Conservation (phyloP, 30 jellyfish, hydroid and myxozoan genomes). For the Hydractinia echinata region DNA sequence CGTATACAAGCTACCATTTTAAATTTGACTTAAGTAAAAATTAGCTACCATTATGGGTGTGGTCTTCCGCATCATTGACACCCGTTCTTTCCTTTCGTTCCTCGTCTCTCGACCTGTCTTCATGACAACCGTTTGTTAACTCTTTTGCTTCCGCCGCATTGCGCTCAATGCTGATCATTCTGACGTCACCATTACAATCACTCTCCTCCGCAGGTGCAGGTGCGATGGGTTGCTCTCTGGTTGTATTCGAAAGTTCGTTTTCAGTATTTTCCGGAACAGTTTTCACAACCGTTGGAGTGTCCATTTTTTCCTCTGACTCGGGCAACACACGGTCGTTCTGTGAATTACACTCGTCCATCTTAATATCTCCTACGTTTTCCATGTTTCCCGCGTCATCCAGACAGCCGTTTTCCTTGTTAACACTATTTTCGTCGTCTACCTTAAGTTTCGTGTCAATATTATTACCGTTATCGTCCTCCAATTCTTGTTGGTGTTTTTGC, state of each 20-base stretch:
- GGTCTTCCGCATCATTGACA: neutral
- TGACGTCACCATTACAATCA: neutral
- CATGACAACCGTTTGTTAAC: neutral
- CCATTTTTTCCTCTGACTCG: conserved; percentile 17
- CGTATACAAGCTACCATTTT: neutral
- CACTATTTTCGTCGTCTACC: conserved; percentile 12
- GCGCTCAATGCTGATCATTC: conserved; percentile 25
- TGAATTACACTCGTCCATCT: conserved; percentile 9
- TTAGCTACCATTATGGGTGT: neutral
- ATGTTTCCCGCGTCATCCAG: neutral
- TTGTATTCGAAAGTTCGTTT: conserved; percentile 6
- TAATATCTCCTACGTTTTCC: neutral
- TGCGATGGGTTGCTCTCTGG: conserved; percentile 6
- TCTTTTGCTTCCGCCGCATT: conserved; percentile 5
- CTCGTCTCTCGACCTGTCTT: conserved; percentile 18
- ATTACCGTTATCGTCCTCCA: conserved; percentile 8
- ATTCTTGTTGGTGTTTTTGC: conserved; percentile 53
- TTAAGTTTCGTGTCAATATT: neutral
- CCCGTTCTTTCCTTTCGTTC: neutral
- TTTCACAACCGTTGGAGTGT: neutral
- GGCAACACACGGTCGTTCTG: neutral
- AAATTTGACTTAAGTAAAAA: neutral
- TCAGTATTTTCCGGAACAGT: neutral
- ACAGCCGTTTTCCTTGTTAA: neutral
- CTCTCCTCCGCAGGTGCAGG: conserved; percentile 8